phyloP scores from a whole-genome alignment of 1,140 invertebrate genomes.

The Sycophaga agraensis region DNA sequence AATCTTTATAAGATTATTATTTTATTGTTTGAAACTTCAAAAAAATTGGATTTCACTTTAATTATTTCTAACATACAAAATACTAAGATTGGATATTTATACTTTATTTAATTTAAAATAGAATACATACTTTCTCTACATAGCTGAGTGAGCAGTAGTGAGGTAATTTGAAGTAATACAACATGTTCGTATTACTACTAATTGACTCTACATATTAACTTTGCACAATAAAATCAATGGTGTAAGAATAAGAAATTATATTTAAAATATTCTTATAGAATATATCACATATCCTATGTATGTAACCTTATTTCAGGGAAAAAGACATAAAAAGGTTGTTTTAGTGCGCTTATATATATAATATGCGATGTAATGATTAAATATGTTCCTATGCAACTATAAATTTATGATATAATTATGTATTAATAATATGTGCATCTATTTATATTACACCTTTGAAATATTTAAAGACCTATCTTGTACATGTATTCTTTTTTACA shows the following conservation, averaged over 20 bases:
- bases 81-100: neutral
- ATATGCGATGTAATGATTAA: constrained; percentile 17
- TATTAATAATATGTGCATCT: constrained; percentile 30
- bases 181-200: constrained; percentile 14
- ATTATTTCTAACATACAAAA: neutral
- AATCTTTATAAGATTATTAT: no score
- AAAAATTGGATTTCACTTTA: neutral
- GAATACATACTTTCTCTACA: constrained; percentile 5
- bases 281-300: constrained; percentile 16
- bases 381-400: neutral
- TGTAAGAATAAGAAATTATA: constrained; percentile 26
- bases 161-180: constrained; percentile 23
- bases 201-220: constrained; percentile 14
- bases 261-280: constrained; percentile 18
- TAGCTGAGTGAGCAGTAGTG: neutral
- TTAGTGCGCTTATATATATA: constrained; percentile 5
- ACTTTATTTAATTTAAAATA: neutral
- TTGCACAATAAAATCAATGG: constrained; percentile 17
- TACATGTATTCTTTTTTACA: constrained; percentile 39
- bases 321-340: constrained; percentile 9
- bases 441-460: constrained; percentile 47
- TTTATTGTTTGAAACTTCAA: neutral
- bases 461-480: constrained; percentile 30
- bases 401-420: constrained; percentile 20
- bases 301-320: constrained; percentile 25